Evolutionary conservation across 1,140 invertebrate genomes (phyloP).

Genomic region (Drosophila watanabei): DNA sequence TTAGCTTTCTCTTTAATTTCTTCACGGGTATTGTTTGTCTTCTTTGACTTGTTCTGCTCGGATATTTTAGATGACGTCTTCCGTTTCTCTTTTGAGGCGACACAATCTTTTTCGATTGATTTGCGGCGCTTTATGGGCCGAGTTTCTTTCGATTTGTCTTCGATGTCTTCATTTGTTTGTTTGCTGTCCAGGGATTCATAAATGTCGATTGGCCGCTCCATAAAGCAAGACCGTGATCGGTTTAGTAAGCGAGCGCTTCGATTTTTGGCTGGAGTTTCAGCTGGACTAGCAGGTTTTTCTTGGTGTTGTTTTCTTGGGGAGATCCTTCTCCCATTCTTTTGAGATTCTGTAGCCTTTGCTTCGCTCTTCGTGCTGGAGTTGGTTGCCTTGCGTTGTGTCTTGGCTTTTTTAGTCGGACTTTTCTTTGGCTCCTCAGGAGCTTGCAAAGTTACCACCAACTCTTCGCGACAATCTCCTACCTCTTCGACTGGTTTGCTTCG

Average conservation of each 20-base stretch:
- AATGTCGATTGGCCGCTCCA: not conserved
- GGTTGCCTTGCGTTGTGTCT: not conserved
- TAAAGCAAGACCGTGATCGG: conserved; percentile 3
- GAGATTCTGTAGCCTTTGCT: too few species aligned
- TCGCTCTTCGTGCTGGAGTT: not conserved
- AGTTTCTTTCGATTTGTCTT: not conserved
- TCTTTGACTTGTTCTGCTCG: not conserved
- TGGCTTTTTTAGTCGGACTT: not conserved
- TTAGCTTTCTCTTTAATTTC: not conserved
- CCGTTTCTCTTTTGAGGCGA: too few species aligned
- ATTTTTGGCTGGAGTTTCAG: not conserved
- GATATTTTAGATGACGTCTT: not conserved
- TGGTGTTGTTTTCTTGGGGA: not conserved
- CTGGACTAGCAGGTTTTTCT: not conserved
- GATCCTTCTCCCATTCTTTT: not conserved
- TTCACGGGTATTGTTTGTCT: not conserved
- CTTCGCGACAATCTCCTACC: not conserved
- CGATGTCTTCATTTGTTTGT: not conserved
- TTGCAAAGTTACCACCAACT: not conserved
- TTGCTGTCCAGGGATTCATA: not conserved
- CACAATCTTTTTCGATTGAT: not conserved
- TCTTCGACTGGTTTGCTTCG: not conserved
- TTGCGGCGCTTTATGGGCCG: not conserved
- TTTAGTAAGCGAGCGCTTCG: conserved; percentile 4
- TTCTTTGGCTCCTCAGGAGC: not conserved